phyloP scores from a whole-genome alignment of 2,888 invertebrate species.

The Brachyopa scutellaris region DNA sequence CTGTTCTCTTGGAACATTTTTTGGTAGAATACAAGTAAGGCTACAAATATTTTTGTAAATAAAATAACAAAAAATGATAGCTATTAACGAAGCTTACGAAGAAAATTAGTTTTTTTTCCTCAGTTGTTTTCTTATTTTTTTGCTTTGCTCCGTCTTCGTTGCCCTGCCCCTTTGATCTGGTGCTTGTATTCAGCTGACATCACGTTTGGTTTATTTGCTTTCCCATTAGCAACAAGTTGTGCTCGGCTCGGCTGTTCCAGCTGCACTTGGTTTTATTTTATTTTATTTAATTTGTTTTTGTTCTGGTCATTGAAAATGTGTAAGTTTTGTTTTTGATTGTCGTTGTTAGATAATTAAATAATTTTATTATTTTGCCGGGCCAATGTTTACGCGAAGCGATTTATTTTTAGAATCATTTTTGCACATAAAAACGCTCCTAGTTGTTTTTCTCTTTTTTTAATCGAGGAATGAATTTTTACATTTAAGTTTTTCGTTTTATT shows the following conservation, averaged over 20 bases:
- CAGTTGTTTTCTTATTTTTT: not conserved
- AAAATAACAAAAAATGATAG: slow-evolving; percentile 42
- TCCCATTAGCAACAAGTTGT: slow-evolving; percentile 44
- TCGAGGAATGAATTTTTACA: slow-evolving; percentile 40
- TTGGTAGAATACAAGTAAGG: slow-evolving; percentile 13
- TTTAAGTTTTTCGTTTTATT: slow-evolving; percentile 27
- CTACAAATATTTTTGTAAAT: slow-evolving; percentile 69
- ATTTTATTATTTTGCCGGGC: slow-evolving; percentile 36
- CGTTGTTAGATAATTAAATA: slow-evolving; percentile 31
- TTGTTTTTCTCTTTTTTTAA: no score
- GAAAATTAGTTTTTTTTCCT: slow-evolving; percentile 6
- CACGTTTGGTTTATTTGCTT: slow-evolving; percentile 12
- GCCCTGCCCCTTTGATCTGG: slow-evolving; percentile 12
- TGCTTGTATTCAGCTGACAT: slow-evolving; percentile 12
- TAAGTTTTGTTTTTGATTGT: slow-evolving; percentile 24
- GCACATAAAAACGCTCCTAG: not conserved
- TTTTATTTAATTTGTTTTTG: not conserved
- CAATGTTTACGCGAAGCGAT: slow-evolving; percentile 20
- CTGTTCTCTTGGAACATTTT: slow-evolving; percentile 13
- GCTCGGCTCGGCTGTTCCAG: not conserved
- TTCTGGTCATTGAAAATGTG: not conserved
- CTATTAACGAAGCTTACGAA: slow-evolving; percentile 53
- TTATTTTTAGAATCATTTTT: slow-evolving; percentile 37
- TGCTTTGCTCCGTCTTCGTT: not conserved
- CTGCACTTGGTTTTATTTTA: not conserved